phyloP scores from a whole-genome alignment of 2,797 vertebrate genomes.

The Danio albolineatus region DNA sequence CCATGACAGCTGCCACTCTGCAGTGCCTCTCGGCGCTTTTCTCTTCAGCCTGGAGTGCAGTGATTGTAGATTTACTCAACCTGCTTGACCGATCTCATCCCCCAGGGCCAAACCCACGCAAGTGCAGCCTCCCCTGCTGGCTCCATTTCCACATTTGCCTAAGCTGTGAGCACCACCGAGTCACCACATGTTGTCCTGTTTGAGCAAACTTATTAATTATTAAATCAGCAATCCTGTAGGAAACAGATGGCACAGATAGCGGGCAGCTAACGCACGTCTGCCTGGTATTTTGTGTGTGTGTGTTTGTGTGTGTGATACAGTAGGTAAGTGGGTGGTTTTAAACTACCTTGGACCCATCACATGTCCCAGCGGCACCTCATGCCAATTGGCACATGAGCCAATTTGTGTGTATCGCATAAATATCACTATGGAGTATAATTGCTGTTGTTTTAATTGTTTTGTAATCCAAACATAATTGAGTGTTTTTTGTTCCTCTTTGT shows the following conservation, averaged over 20 bases:
- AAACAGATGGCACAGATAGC: slow-evolving; percentile 59
- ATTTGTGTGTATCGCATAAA: neutral
- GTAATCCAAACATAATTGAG: neutral
- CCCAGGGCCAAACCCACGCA: slow-evolving; percentile 16
- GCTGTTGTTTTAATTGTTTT: neutral
- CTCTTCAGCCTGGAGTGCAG: neutral
- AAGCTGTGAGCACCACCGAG: slow-evolving; percentile 15
- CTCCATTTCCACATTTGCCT: slow-evolving; percentile 43
- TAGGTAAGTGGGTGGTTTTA: slow-evolving; percentile 35
- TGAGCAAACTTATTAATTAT: slow-evolving; percentile 55
- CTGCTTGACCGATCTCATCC: neutral
- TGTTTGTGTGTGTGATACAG: slow-evolving; percentile 16
- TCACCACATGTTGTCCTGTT: slow-evolving; percentile 50
- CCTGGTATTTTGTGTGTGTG: slow-evolving; percentile 42
- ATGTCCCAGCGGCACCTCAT: slow-evolving; percentile 2
- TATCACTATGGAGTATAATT: neutral
- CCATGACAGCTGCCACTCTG: slow-evolving; percentile 13
- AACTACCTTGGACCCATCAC: slow-evolving; percentile 37
- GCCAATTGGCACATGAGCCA: slow-evolving; percentile 4
- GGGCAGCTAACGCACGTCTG: slow-evolving; percentile 40
- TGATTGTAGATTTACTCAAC: slow-evolving; percentile 13
- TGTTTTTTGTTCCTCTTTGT: neutral
- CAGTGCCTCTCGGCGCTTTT: neutral
- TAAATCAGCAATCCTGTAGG: slow-evolving; percentile 57
- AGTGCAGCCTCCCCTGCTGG: slow-evolving; percentile 30